These are phyloP conservation scores for Cotesia chilonis DNA, from an alignment of 1,140 invertebrate species.

Conservation along the genomic window DNA sequence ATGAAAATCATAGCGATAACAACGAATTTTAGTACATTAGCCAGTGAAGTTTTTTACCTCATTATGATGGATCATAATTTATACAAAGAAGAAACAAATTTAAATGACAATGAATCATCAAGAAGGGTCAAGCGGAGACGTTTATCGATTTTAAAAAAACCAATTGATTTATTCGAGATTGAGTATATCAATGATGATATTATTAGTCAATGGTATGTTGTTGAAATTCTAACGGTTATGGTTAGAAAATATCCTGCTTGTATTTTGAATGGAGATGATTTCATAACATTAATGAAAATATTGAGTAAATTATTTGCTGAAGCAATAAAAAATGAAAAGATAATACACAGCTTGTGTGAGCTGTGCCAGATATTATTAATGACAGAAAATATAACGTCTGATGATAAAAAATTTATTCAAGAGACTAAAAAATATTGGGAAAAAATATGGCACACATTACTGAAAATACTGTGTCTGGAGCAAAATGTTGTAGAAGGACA, in stretches of 20 bases:
- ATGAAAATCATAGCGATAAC: slow-evolving; percentile 41
- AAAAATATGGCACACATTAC: slow-evolving; percentile 58
- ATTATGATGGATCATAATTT: slow-evolving; percentile 39
- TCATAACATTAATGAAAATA: slow-evolving; percentile 53
- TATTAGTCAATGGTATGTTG: slow-evolving; percentile 44
- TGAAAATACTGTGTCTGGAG: slow-evolving; percentile 53
- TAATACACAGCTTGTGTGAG: slow-evolving; percentile 57
- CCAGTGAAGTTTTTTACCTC: slow-evolving; percentile 47
- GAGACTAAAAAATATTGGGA: slow-evolving; percentile 53
- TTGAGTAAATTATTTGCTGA: slow-evolving; percentile 54
- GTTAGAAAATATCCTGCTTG: slow-evolving; percentile 58
- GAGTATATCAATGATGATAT: slow-evolving; percentile 33
- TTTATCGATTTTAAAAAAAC: slow-evolving; percentile 33
- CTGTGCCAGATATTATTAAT: slow-evolving; percentile 52
- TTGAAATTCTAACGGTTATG: slow-evolving; percentile 50
- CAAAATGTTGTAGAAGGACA: slow-evolving; percentile 58
- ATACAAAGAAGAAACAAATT: slow-evolving; percentile 14
- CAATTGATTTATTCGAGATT: slow-evolving; percentile 43
- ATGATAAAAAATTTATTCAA: slow-evolving; percentile 36
- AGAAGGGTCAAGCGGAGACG: slow-evolving; percentile 43
- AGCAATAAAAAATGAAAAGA: slow-evolving; percentile 50
- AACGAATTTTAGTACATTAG: slow-evolving; percentile 44
- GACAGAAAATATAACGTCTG: slow-evolving; percentile 46
- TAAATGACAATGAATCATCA: slow-evolving; percentile 24
- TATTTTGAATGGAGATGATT: slow-evolving; percentile 53